Conservation (phyloP, 2,113 vertebrate species). For the Erpornis zantholeuca region DNA sequence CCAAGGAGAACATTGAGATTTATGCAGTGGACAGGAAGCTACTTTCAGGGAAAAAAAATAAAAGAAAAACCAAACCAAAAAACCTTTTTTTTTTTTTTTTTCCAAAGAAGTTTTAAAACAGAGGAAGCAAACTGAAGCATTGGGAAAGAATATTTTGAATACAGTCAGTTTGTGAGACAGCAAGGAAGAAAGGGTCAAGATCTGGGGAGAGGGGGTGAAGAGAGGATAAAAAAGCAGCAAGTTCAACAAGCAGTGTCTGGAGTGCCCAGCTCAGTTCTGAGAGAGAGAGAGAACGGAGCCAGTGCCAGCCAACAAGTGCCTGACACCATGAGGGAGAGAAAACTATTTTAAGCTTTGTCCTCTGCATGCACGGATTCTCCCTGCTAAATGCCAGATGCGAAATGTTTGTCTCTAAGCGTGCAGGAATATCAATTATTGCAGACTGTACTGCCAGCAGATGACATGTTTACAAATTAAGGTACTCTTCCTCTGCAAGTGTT, state of each 20-base stretch:
- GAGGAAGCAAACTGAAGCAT: not conserved
- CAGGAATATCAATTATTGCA: conserved; percentile 8
- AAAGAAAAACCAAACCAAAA: fast-evolving
- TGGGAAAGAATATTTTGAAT: not conserved
- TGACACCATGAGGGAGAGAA: not conserved
- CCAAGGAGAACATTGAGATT: not conserved
- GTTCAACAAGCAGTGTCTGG: not conserved
- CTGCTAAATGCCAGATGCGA: conserved; percentile 9
- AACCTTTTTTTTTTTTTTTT: too few species aligned
- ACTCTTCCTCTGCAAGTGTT: not conserved
- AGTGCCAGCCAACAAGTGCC: not conserved
- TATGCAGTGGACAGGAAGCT: not conserved
- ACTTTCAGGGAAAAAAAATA: not conserved
- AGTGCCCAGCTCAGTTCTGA: not conserved
- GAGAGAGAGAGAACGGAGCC: not conserved
- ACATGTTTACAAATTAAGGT: not conserved
- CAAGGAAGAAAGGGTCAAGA: not conserved
- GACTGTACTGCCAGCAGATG: not conserved
- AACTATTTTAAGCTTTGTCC: conserved; percentile 50
- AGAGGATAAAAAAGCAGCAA: not conserved
- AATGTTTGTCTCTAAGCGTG: not conserved
- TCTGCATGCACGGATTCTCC: not conserved
- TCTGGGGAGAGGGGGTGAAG: not conserved
- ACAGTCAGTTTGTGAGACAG: not conserved
- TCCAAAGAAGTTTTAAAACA: not conserved